A percentile compares a stretch with the other conserved stretches of the same genome.
Conservation (phyloP, 2,797 vertebrate species). For the Tympanoctomys barrerae region DNA sequence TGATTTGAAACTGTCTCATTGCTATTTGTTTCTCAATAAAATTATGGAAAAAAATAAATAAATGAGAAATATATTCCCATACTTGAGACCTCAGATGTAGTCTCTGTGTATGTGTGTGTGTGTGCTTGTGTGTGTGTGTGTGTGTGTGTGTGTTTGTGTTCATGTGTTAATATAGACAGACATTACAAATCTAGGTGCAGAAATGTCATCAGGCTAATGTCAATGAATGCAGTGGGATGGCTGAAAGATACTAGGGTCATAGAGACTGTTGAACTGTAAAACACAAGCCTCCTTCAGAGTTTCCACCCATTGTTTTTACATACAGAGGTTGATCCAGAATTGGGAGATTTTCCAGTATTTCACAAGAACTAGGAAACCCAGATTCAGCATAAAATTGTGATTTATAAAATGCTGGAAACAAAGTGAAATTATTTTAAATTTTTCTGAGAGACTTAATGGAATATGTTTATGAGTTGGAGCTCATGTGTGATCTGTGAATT, state of each 20-base stretch:
- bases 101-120: not conserved
- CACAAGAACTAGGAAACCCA: not conserved
- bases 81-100: not conserved
- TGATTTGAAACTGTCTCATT: too few relatives aligned
- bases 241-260: not conserved
- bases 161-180: slow-evolving; percentile 67
- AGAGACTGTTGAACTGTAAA: not conserved
- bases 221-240: slow-evolving; percentile 70
- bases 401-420: not conserved
- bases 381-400: not conserved
- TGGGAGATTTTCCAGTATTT: not conserved
- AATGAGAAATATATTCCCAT: not conserved
- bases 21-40: too few relatives aligned
- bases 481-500: not conserved
- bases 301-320: not conserved
- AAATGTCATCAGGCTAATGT: not conserved
- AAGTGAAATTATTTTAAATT: not conserved
- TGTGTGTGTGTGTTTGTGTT: not conserved
- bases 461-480: not conserved
- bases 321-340: not conserved
- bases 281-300: not conserved
- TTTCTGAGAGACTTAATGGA: not conserved
- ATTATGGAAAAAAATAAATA: too few relatives aligned
- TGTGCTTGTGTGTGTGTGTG: too few relatives aligned
- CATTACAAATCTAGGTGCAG: not conserved